phyloP scores from a whole-genome alignment of 2,888 invertebrate genomes.

The Bimastos eiseni region DNA sequence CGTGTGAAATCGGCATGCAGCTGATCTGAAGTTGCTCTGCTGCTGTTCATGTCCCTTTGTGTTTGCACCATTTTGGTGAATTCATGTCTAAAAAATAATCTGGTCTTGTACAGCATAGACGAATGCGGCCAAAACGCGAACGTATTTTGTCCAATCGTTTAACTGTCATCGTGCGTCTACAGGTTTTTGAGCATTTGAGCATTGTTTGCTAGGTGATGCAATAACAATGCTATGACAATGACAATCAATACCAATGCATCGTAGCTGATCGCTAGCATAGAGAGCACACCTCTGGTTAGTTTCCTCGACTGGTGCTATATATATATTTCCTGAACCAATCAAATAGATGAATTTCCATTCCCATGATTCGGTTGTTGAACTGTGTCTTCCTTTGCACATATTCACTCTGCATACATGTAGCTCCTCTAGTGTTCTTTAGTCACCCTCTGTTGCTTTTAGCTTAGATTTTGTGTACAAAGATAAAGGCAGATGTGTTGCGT shows the following conservation, averaged over 20 bases:
- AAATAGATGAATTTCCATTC: neutral
- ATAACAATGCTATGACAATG: too few relatives aligned
- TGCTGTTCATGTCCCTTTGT: neutral
- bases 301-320: too few relatives aligned
- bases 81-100: neutral
- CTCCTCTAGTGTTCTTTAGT: neutral
- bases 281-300: too few relatives aligned
- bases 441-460: neutral
- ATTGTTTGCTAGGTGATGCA: neutral
- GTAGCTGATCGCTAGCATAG: too few relatives aligned
- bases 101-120: neutral
- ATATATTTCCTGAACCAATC: too few relatives aligned
- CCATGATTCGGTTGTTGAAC: neutral
- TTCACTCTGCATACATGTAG: neutral
- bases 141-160: neutral
- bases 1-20: neutral
- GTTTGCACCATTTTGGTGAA: neutral
- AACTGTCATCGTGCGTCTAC: neutral
- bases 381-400: neutral
- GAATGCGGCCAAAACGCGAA: neutral
- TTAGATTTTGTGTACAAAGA: neutral
- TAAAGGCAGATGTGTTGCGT: too few relatives aligned
- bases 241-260: too few relatives aligned
- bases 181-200: too few relatives aligned
- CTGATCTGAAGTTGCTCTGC: neutral